Evolutionary conservation across 2,113 vertebrate species (phyloP), one percentile per base, ranked within the genome.

Genomic region (Clarias gariepinus): DNA sequence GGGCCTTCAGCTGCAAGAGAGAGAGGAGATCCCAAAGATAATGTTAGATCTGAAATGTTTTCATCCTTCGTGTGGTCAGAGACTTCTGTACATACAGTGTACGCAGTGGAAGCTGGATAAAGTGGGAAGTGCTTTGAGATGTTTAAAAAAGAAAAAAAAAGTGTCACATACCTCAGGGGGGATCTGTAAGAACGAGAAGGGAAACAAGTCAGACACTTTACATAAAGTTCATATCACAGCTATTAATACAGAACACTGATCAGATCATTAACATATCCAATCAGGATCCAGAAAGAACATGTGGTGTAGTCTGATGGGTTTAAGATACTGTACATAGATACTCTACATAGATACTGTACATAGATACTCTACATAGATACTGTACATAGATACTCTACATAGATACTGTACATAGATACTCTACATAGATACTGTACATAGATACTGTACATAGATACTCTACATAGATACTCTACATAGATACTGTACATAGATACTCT

Each of bases 111-210:
- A 28, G n/a, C 6, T 41, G 80, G 15, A 82, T 28, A 82, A 28
- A 13, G 11, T 53, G 73, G 21, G 21, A 25, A 25, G 9, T 12
- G 19, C 23, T 13, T 36, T 33, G 30, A 11, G 15, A 52, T n/a
- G 30, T 47, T 1, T 57, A 61, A 82, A 15, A 61, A 28, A 83
- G 41, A 18, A 52, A 74, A 21, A 61, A 21, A 87, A 57, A 12
- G 28, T 0, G 53, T 18, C 69, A 92, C 94, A 91, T 90, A 94
- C 95, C 41, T 92, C 81, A 66, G 90, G 71, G 41, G 93, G 81
- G 3, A 95, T 86, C 94, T 95, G 88, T 60, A 64, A 87, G 68
- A 82, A 83, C 41, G 89, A 68, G 80, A 86, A 82, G 89, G 4
- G 85, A 74, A 88, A 73, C 3, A 33, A 23, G 2, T 58, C 13